Conservation (phyloP, 2,888 invertebrate species). For the Resseliella maxima region DNA sequence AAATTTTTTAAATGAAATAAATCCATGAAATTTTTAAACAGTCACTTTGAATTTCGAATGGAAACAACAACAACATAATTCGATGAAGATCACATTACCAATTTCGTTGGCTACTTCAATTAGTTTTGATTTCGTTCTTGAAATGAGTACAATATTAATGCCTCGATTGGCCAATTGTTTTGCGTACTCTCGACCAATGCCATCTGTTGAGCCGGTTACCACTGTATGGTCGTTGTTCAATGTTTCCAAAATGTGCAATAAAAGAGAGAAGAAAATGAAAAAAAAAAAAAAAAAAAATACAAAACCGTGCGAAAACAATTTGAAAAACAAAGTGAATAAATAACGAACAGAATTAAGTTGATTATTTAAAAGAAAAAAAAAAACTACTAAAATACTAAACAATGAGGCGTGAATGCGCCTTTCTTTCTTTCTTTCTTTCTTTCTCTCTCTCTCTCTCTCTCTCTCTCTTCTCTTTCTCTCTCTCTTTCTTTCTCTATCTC, state of each 20-base stretch:
- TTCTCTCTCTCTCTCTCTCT: not conserved
- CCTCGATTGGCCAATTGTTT: constrained; percentile 81
- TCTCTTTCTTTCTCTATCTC: no score
- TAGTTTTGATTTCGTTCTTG: constrained; percentile 80
- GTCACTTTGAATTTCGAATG: not conserved
- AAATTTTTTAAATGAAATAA: constrained; percentile 58
- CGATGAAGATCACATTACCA: constrained; percentile 68
- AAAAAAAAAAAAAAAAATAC: not conserved
- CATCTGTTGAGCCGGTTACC: constrained; percentile 90
- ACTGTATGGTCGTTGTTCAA: constrained; percentile 69
- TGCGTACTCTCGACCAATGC: constrained; percentile 90
- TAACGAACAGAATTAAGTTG: constrained; percentile 55
- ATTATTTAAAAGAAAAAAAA: no score
- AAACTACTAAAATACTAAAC: constrained; percentile 26
- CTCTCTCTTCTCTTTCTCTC: no score
- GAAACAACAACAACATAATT: not conserved
- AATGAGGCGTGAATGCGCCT: constrained; percentile 36
- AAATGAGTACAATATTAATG: constrained; percentile 83
- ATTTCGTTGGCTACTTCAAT: constrained; percentile 78
- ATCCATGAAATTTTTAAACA: not conserved
- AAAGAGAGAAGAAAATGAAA: not conserved
- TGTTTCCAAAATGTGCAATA: not conserved
- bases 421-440: no score
- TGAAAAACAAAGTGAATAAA: constrained; percentile 46
- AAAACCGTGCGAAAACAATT: constrained; percentile 60